Conservation (phyloP, 2,113 vertebrate genomes). For the Chelonoidis abingdonii region DNA sequence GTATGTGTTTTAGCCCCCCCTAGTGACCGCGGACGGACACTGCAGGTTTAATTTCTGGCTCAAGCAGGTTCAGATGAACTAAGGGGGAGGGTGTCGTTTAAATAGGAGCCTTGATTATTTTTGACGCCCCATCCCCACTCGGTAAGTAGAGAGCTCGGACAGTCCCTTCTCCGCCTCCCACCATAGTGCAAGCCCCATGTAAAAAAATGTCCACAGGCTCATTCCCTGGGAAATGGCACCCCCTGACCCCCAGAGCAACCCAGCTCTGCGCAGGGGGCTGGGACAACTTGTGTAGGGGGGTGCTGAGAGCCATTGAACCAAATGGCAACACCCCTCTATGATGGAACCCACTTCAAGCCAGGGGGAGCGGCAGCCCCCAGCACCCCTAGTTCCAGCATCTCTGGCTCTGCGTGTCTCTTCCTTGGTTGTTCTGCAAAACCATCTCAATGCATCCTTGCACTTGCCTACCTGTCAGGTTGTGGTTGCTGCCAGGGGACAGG, state of each 20-base stretch:
- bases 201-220: neutral
- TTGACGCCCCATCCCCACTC: neutral
- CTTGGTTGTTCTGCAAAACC: neutral
- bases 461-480: fast-evolving
- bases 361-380: no score
- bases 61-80: neutral
- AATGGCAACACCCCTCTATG: no score
- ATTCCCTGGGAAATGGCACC: neutral
- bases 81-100: neutral
- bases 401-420: neutral
- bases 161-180: neutral
- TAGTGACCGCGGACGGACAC: neutral
- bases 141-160: neutral
- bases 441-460: fast-evolving
- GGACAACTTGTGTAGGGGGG: no score
- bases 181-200: neutral
- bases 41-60: neutral
- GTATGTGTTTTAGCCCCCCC: neutral
- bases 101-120: neutral
- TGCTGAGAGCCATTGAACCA: no score
- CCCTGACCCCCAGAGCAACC: neutral
- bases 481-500: fast-evolving
- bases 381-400: no score
- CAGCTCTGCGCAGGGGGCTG: no score
- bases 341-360: no score